Evolutionary conservation across 2,797 vertebrate species (phyloP).

Genomic region (Vespertilio murinus): DNA sequence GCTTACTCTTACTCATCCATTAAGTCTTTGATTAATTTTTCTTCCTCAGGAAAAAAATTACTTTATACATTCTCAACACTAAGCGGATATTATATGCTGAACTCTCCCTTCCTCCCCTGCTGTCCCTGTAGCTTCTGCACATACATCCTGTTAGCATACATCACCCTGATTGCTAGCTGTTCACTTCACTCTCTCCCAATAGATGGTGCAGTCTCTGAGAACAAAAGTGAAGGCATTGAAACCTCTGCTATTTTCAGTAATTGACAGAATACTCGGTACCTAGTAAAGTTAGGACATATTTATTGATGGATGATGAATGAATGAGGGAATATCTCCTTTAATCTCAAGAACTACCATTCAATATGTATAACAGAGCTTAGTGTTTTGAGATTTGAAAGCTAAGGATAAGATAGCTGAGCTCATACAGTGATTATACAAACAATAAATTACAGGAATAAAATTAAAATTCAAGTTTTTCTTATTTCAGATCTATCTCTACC

Average conservation of each 20-base stretch:
- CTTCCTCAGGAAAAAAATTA: background rate
- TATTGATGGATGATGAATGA: background rate
- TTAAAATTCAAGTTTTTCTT: background rate
- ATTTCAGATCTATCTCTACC: background rate
- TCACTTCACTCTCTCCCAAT: background rate
- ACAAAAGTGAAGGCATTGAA: background rate
- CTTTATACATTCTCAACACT: background rate
- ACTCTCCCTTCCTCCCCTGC: fast-evolving
- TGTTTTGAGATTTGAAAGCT: background rate
- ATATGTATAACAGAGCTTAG: background rate
- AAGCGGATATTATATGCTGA: fast-evolving
- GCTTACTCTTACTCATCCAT: background rate
- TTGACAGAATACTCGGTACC: background rate
- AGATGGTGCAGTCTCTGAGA: background rate
- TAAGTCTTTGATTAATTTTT: background rate
- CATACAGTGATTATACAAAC: background rate
- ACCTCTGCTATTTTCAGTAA: background rate
- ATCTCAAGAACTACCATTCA: background rate
- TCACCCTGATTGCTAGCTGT: no score
- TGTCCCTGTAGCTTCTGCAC: background rate
- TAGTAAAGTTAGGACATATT: background rate
- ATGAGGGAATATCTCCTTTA: background rate
- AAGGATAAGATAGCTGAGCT: background rate
- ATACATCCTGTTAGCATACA: background rate
- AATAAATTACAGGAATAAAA: background rate